Evolutionary conservation across 2,113 vertebrate species (phyloP).

Genomic region (Colaptes auratus): DNA sequence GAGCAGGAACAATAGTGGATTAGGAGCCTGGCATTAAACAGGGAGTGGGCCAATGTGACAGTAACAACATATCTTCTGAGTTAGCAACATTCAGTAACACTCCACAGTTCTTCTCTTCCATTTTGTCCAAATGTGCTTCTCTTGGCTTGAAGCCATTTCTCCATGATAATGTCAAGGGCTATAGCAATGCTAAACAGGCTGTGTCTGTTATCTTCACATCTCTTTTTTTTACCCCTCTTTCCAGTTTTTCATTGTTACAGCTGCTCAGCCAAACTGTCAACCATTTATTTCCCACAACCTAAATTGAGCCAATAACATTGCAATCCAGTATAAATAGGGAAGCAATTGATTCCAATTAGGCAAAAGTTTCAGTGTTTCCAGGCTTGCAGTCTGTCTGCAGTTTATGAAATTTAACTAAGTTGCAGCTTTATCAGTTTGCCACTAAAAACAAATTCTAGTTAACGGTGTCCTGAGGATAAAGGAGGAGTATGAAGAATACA

Average conservation of each 20-base stretch:
- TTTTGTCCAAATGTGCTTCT: slow-evolving; percentile 47
- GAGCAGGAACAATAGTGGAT: not conserved
- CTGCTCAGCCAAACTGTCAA: slow-evolving; percentile 51
- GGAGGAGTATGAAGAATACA: not conserved
- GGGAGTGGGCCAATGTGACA: not conserved
- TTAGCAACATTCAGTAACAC: not conserved
- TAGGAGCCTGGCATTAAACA: not conserved
- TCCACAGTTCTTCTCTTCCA: slow-evolving; percentile 11
- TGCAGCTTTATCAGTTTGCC: slow-evolving; percentile 57
- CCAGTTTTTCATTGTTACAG: slow-evolving; percentile 57
- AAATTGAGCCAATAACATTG: slow-evolving; percentile 62
- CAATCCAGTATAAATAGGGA: slow-evolving; percentile 61
- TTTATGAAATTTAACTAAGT: slow-evolving; percentile 73
- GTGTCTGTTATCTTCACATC: slow-evolving; percentile 15
- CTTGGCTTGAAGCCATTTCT: slow-evolving; percentile 51
- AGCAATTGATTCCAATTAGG: slow-evolving; percentile 71
- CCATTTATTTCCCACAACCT: slow-evolving; percentile 64
- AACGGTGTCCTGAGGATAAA: not conserved
- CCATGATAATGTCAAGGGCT: slow-evolving; percentile 32
- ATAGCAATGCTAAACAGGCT: slow-evolving; percentile 44
- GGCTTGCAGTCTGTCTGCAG: slow-evolving; percentile 64
- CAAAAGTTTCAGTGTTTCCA: slow-evolving; percentile 73
- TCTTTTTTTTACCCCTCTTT: not conserved
- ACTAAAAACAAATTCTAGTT: not conserved
- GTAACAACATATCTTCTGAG: slow-evolving; percentile 10